Evolutionary conservation across 2,113 vertebrate species (phyloP), one percentile per base, ranked within the genome.

Genomic region (Cathartes aura): DNA sequence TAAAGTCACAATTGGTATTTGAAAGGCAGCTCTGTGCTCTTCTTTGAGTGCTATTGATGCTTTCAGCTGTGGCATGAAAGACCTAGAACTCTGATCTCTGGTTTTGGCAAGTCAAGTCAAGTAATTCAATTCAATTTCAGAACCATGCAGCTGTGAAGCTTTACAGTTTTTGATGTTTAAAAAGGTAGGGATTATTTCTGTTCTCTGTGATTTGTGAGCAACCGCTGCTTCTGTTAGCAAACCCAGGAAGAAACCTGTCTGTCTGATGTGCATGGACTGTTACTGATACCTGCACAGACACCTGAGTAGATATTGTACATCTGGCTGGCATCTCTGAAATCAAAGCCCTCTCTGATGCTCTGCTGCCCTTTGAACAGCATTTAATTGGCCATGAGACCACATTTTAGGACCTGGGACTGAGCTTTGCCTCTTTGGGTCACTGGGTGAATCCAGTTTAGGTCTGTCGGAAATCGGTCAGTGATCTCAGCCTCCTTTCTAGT

Each of bases 41-140:
- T 63, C 83, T 95, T 93, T 94, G 89, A 89, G 93, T 47, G 66
- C 74, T 82, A 94, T 91, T 94, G 91, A 97, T 94, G 89, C 84
- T 95, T 97, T 97, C 76, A 96, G 93, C 87, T 91, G 73, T 60
- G 87, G 89, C 91, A 89, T 94, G 97, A 97, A 96, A 96, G 94
- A 97, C 93, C 91, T 92, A 91, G 95, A 96, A 93, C 97, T 96
- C 89, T 96, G 96, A 97, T 97, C 96, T 96, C 76, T 74, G 94
- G 76, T 95, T 96, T 95, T 97, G 91, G 91, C 76, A 91, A 96
- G 89, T 93, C 78, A 43, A 94, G 89, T 93, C 78, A 43, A 94
- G 89, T 85, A 76, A 66, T 96, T 96, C 91, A 62, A 85, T 96
- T 93, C 96, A 73, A 89, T 91, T 96, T 96, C 94, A 91, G 87